Conservation (phyloP, 1,140 invertebrate species). For the Procambarus clarkii region DNA sequence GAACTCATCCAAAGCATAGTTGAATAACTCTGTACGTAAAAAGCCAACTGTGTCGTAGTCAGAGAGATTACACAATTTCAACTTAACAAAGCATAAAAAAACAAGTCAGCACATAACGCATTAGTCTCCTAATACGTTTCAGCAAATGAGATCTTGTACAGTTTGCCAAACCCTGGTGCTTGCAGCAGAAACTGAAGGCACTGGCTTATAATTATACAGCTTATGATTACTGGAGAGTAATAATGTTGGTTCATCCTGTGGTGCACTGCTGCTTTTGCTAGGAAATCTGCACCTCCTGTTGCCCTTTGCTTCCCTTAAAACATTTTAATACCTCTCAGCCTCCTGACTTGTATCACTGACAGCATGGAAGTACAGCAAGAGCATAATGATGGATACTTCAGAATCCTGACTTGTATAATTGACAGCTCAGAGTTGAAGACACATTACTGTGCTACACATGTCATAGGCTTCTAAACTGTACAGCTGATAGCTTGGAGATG, state of each 20-base stretch:
- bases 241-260: not conserved
- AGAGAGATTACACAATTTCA: constrained; percentile 26
- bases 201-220: constrained; percentile 5
- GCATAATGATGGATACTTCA: too few relatives aligned
- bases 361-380: not conserved
- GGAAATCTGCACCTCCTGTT: not conserved
- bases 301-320: not conserved
- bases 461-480: too few relatives aligned
- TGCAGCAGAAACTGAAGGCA: constrained; percentile 28
- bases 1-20: constrained; percentile 4
- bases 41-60: constrained; percentile 37
- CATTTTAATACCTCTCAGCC: not conserved
- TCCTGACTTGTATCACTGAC: not conserved
- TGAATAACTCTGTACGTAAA: constrained; percentile 24
- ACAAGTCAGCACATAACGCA: constrained; percentile 33
- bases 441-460: too few relatives aligned
- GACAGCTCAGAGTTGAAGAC: too few relatives aligned
- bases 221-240: constrained; percentile 1
- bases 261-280: not conserved
- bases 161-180: constrained; percentile 36
- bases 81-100: constrained; percentile 14
- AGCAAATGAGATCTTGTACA: constrained; percentile 46
- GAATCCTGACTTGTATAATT: too few relatives aligned
- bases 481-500: too few relatives aligned
- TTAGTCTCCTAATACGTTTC: constrained; percentile 37